Base-by-base conservation (phyloP, 2,113 vertebrate genomes). In the Panthera leo region DNA sequence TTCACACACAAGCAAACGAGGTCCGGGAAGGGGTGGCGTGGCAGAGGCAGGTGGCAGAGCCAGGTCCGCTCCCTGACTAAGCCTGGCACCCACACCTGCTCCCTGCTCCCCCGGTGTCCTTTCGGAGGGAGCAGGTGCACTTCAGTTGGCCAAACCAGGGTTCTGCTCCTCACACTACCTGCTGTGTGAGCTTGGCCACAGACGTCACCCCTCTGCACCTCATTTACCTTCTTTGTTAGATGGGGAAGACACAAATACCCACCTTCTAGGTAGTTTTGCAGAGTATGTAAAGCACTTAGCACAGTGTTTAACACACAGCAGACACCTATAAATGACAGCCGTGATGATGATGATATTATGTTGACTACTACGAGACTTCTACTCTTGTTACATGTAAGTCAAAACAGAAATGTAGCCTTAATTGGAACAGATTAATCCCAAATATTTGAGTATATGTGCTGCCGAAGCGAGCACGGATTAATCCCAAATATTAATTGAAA, bases 371-470 rank as follows among this genome's bases (percentile, higher is more conserved):
- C 0, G 34, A 71, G 12, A 45, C 31, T 19, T 53, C 75, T 78
- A 55, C 18, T 68, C 39, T 45, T 58, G 34, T 45, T 84, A 63
- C 16, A 80, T 67, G 85, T 78, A 82, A 85, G 87, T 82, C 21
- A 88, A 92, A 96, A 95, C 27, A 96, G 71, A 97, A 87, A 93
- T 85, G 39, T 10, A 92, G 70, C 55, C 48, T 93, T 97, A 78
- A 61, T 27, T 61, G 36, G 75, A 95, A 94, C 45, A 93, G 85
- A 95, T 87, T 91, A 85, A 95, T 25, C 70, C 79, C 80, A 78
- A 82, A 85, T 87, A 83, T 85, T 63, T 45, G 45, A 45, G 45
- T 45, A 45, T 45, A 45, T 9, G 45, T 45, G 45, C 45, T 45
- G 45, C 45, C 45, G 45, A 45, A 45, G 45, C 8, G 45, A 45